These are phyloP conservation scores for Lycaena phlaeas DNA, from an alignment of 2,888 invertebrate species.

Conservation along the genomic window DNA sequence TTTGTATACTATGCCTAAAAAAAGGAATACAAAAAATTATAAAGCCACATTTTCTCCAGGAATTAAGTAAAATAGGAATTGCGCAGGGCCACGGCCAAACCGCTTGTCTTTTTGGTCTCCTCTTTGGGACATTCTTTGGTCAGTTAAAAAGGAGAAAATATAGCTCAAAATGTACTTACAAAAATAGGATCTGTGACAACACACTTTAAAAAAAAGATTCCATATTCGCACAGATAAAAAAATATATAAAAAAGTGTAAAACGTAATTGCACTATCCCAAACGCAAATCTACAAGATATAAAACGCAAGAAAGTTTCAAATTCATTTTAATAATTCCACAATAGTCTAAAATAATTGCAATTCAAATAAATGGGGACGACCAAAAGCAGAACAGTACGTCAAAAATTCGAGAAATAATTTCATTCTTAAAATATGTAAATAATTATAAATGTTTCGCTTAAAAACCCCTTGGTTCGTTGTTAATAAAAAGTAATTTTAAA, in stretches of 20 bases:
- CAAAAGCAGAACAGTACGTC: conserved; percentile 25
- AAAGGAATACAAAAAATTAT: conserved; percentile 35
- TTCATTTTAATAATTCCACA: conserved; percentile 68
- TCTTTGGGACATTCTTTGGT: conserved; percentile 47
- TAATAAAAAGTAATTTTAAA: not conserved
- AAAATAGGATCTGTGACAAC: conserved; percentile 35
- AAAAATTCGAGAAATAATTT: conserved; percentile 17
- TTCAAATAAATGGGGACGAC: conserved; percentile 46
- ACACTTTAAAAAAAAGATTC: conserved; percentile 14
- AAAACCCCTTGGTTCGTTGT: conserved; percentile 1
- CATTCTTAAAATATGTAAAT: conserved; percentile 11
- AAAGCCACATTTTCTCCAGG: conserved; percentile 32
- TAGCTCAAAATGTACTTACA: conserved; percentile 36
- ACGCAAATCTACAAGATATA: conserved; percentile 30
- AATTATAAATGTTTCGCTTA: not conserved
- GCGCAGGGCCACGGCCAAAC: conserved; percentile 23
- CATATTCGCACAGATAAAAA: conserved; percentile 12
- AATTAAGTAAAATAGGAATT: conserved; percentile 49
- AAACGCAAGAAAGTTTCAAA: conserved; percentile 52
- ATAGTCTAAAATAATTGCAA: conserved; percentile 60
- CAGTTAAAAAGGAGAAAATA: conserved; percentile 31
- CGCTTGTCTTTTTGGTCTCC: conserved; percentile 50
- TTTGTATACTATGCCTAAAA: conserved; percentile 25
- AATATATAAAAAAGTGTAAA: conserved; percentile 15
- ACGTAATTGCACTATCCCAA: conserved; percentile 33